Base-by-base conservation (phyloP, 2,113 vertebrate genomes). In the Leucosticte australis region DNA sequence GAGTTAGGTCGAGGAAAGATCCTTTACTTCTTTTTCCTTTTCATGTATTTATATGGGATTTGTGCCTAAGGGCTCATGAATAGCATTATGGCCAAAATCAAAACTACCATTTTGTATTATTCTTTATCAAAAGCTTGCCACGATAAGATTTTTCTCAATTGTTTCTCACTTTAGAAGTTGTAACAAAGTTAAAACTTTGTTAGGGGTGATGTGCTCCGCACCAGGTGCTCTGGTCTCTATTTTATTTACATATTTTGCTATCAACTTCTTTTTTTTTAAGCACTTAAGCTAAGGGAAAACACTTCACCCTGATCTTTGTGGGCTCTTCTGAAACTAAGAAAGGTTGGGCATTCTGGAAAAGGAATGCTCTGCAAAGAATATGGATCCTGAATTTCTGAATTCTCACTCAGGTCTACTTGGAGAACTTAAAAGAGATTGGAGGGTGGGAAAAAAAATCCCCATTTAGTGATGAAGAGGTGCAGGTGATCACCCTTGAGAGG, bases 361-460 rank as follows among this genome's bases (percentile, higher is more conserved):
- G 5, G 5, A 27, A 31, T 0, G 1, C 41, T 81, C 77, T 80
- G 20, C n/a, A 31, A 23, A 10, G 24, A 20, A 65, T 2, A 6
- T 2, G 5, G 8, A 53, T 15, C 42, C 23, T 28, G 20, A 9
- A 13, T 33, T 89, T 73, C 37, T 37, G 27, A 57, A 4, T 9
- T 47, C 35, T 69, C 4, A 55, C 23, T 28, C 35, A 47, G 21
- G 41, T 31, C 35, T 60, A 22, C 12, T 17, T 19, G 9, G 46
- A 65, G 19, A 80, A 11, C 8, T 35, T 47, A 56, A 83, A 89
- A 67, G 26, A 27, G 18, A 39, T 7, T 2, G 2, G 26, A 28
- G 22, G 8, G 15, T 5, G 0, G 1, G 2, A 7, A 8, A 35
- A 13, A 35, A 11, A 31, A 16, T 6, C 30, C 13, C 12, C 3